Conservation (phyloP, 2,888 invertebrate species). For the Rotaria magnacalcarata region DNA sequence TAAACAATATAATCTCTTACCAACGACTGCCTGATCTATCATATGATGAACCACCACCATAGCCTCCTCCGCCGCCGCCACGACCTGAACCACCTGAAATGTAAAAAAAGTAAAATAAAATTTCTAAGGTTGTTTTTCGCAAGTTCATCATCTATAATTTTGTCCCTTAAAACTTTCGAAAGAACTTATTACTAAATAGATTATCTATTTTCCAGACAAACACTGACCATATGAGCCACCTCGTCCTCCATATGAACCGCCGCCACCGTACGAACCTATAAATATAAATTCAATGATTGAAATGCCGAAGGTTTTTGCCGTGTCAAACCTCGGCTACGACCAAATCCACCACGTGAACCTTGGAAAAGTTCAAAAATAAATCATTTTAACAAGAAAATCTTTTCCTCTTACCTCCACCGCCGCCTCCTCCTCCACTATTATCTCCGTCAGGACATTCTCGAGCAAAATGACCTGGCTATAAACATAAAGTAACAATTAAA, state of each 20-base stretch:
- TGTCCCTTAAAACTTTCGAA: neutral
- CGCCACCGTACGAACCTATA: neutral
- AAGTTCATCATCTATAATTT: neutral
- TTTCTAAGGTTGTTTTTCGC: too few relatives aligned
- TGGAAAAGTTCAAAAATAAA: neutral
- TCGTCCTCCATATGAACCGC: constrained; percentile 16
- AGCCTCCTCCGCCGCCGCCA: neutral
- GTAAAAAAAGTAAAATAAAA: too few relatives aligned
- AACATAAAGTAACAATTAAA: neutral
- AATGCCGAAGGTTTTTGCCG: neutral
- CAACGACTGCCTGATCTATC: neutral
- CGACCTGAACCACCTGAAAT: constrained; percentile 7
- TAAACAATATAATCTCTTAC: neutral
- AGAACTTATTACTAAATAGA: neutral
- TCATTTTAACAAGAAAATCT: neutral
- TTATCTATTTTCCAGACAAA: neutral
- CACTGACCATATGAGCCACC: constrained; percentile 12
- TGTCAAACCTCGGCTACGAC: neutral
- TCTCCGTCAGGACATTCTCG: constrained; percentile 18
- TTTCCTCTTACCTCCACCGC: neutral
- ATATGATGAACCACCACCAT: neutral
- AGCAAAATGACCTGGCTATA: constrained; percentile 32
- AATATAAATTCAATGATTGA: neutral
- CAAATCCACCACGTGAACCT: neutral
- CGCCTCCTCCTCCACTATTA: neutral